Evolutionary conservation across 1,140 invertebrate genomes (phyloP).

Genomic region (Bombus turneri): DNA sequence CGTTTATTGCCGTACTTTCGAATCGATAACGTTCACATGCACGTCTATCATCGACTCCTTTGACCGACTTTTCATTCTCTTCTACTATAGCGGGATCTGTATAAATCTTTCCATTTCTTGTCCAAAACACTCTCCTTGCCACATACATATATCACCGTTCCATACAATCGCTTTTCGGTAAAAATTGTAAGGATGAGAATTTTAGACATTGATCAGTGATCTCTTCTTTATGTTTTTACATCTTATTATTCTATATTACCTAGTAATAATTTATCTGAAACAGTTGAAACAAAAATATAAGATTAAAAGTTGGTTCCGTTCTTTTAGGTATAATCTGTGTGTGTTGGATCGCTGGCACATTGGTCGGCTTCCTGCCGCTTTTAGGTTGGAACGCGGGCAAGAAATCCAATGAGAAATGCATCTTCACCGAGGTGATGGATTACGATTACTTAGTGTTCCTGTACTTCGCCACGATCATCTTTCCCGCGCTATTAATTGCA

Average conservation of each 20-base stretch:
- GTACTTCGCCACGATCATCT: conserved; percentile 94
- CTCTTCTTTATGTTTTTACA: background rate
- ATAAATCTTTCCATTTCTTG: background rate
- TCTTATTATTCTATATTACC: background rate
- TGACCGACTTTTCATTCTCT: conserved; percentile 38
- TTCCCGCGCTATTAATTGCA: conserved; percentile 91
- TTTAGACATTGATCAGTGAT: background rate
- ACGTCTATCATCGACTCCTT: conserved; percentile 20
- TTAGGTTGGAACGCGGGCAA: conserved; percentile 91
- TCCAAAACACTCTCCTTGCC: background rate
- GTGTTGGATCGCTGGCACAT: conserved; percentile 91
- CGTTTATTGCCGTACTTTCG: conserved; percentile 36
- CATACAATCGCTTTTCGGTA: background rate
- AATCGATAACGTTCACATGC: conserved; percentile 47
- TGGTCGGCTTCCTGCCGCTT: conserved; percentile 92
- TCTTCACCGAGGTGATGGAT: conserved; percentile 93
- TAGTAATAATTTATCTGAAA: background rate
- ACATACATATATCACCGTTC: background rate
- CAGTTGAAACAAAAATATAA: background rate
- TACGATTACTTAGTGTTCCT: conserved; percentile 94
- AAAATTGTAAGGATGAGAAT: background rate
- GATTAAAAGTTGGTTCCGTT: background rate
- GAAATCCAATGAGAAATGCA: conserved; percentile 85
- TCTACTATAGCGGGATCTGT: background rate
- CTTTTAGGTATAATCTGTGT: conserved; percentile 91